Evolutionary conservation across 2,797 vertebrate genomes (phyloP), one percentile per base, ranked within the genome.

Genomic region (Propithecus perrieri): DNA sequence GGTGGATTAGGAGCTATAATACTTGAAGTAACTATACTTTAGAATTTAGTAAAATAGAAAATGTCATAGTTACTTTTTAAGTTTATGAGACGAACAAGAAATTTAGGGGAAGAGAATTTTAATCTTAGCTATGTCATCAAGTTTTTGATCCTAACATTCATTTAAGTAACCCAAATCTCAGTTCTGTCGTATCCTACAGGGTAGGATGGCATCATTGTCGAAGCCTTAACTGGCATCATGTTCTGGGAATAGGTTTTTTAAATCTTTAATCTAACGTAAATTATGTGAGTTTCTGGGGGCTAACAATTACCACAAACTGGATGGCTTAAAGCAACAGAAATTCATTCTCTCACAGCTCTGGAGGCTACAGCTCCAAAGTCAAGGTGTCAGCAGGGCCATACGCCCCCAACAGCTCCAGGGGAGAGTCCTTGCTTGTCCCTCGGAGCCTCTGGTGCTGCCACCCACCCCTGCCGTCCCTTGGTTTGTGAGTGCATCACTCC

Each of bases 11-110:
- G 26, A 81, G 22, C n/a, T n/a, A 63, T 11, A 41, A 80, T 5
- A 6, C 80, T 88, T 41, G 43, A 63, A 75, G 20, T 53, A 50
- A 30, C 63, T 50, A 41, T 11, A n/a, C 41, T 41, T 28, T 63
- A 85, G 26, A 93, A 75, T 85, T 96, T 35, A 79, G 24, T 61
- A 48, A 69, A 50, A 65, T 46, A 65, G 4, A 53, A 43, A 79
- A 28, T n/a, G 26, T 9, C 59, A 0, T 7, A 24, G 14, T 57
- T 78, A 4, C 18, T 30, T 72, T 48, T 35, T 80, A 26, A 63
- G n/a, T 85, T 80, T 74, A 79, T 41, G 26, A 78, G 87, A 46
- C 72, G 33, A 87, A 35, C 7, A 55, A 89, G 50, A 50, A 81
- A 30, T 8, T 55, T 4, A 50, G 5, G 22, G 35, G n/a, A 22